Conservation (phyloP, 2,797 vertebrate species). For the Tiaroga cobitis region DNA sequence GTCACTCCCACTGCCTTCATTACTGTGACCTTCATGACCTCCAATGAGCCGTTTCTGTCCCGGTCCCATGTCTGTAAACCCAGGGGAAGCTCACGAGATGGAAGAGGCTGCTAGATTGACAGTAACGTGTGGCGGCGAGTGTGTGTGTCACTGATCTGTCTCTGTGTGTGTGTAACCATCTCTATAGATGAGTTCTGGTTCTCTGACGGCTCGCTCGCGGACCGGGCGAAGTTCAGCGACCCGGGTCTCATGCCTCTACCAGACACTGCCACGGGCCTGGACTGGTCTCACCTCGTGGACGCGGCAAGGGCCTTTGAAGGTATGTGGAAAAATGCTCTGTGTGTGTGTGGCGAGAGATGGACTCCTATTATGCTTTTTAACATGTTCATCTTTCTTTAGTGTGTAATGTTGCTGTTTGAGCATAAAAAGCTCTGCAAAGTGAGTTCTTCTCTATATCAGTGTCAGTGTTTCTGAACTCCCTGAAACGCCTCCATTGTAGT, state of each 20-base stretch:
- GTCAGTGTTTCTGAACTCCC: background rate
- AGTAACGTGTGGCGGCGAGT: background rate
- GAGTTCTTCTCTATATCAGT: background rate
- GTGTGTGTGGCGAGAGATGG: slow-evolving; percentile 1
- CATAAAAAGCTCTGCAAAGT: rapidly evolving
- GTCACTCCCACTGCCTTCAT: slow-evolving; percentile 8
- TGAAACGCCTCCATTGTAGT: background rate
- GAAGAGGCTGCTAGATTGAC: background rate
- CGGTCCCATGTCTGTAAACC: background rate
- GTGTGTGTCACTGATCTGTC: slow-evolving; percentile 18
- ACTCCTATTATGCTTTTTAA: background rate
- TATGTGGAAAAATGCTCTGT: slow-evolving; percentile 68
- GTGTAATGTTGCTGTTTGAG: background rate
- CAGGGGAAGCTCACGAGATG: background rate
- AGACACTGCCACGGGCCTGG: slow-evolving; percentile 90
- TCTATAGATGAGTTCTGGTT: slow-evolving; percentile 97
- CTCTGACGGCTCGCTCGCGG: slow-evolving; percentile 95
- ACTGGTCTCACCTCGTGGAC: slow-evolving; percentile 96
- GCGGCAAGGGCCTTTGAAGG: slow-evolving; percentile 97
- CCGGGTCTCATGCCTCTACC: slow-evolving; percentile 96
- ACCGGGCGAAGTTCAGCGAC: slow-evolving; percentile 94
- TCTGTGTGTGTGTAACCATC: slow-evolving; percentile 63
- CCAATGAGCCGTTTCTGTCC: background rate
- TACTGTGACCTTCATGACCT: slow-evolving; percentile 12
- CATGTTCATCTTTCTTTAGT: background rate